Evolutionary conservation across 2,113 vertebrate genomes (phyloP), one percentile per base, ranked within the genome.

Genomic region (Callipepla californica): DNA sequence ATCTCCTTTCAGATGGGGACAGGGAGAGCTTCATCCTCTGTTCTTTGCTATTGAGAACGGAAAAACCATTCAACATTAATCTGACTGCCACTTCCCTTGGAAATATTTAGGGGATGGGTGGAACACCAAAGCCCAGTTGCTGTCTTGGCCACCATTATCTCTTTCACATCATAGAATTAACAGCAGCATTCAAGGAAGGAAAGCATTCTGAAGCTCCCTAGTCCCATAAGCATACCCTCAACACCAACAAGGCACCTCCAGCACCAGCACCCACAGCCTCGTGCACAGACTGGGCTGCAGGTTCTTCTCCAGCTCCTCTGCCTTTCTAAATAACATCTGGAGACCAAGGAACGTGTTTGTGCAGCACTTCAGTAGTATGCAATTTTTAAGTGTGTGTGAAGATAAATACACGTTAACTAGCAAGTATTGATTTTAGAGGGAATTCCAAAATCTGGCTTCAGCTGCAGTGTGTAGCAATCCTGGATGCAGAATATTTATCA

Each of bases 401-500:
- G 44, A n/a, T 42, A 82, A 82, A 86, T 23, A 48, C 0, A 8
- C 3, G 44, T 44, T 79, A 72, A 90, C 75, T 68, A 73, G 40
- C 8, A 89, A 89, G 47, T 25, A 86, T n/a, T 63, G 65, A 5
- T 44, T 80, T 78, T 62, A 58, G 61, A 72, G 11, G 34, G 26
- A 91, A 80, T 84, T 86, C 62, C 2, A 0, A n/a, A 59, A 51
- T 38, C 67, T 80, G 55, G n/a, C 50, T 53, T 73, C 40, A 21
- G 36, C 48, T 72, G 28, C n/a, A 79, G 25, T 6, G 25, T 65
- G 17, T 59, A 72, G 48, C 36, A n/a, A 87, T 47, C 53, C 14
- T 34, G 25, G 53, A 18, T 7, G 53, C 42, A 4, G 5, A 79
- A 89, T 85, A 80, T 47, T 91, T 72, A 96, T 25, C 16, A 94